Percentiles rank a stretch among this genome's conserved stretches.
Conservation (phyloP, 1,140 invertebrate genomes). For the Ooceraea biroi region DNA sequence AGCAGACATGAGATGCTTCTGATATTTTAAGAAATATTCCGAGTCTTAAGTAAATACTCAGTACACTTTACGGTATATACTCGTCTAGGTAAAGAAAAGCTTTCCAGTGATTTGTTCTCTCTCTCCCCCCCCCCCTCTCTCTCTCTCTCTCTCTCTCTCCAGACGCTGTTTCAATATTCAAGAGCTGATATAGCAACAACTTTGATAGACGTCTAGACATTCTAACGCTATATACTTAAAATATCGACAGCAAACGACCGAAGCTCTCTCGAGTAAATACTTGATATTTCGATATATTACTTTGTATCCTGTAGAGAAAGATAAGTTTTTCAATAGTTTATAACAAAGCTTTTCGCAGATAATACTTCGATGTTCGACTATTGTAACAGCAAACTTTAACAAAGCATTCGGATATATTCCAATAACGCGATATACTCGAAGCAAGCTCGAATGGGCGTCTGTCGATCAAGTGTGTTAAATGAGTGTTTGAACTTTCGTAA, state of each 20-base stretch:
- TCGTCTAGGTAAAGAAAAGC: conserved; percentile 1
- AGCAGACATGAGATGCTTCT: background rate
- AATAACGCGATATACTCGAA: background rate
- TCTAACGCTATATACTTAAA: background rate
- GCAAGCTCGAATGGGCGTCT: conserved; percentile 9
- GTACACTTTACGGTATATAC: background rate
- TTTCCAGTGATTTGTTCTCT: background rate
- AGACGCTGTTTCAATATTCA: conserved; percentile 30
- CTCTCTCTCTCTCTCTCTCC: too few species aligned
- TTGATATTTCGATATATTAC: conserved; percentile 4
- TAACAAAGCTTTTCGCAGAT: conserved; percentile 17
- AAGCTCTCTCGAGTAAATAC: conserved; percentile 13
- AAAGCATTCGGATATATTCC: background rate
- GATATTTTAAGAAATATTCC: background rate
- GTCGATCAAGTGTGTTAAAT: conserved; percentile 30
- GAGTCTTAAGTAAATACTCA: conserved; percentile 5
- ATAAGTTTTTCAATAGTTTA: conserved; percentile 30
- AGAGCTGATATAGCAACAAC: conserved; percentile 6
- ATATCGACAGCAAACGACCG: conserved; percentile 16
- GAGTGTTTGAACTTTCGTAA: background rate
- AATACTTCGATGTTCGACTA: background rate
- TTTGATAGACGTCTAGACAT: conserved; percentile 28
- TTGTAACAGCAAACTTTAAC: background rate
- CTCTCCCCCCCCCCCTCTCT: too few species aligned
- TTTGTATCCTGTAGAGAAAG: background rate